These are phyloP conservation scores for Anguilla obscura DNA, from an alignment of 2,797 vertebrate species.

Conservation along the genomic window DNA sequence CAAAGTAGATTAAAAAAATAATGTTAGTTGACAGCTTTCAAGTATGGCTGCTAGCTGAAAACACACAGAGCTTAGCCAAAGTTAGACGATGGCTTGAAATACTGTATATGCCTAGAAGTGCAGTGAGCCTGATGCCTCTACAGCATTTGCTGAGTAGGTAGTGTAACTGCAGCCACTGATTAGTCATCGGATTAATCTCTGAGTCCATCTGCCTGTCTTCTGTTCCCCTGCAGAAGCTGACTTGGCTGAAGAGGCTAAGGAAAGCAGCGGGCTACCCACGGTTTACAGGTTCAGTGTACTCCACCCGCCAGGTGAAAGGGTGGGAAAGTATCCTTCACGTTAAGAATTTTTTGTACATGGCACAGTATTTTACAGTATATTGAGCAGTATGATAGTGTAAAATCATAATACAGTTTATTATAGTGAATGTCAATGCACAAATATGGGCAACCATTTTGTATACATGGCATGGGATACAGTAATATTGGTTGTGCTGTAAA, in stretches of 20 bases:
- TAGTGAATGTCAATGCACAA: too few relatives aligned
- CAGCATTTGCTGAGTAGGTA: not conserved
- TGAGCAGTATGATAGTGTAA: too few relatives aligned
- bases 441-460: too few relatives aligned
- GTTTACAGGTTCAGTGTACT: not conserved
- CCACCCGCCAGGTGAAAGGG: not conserved
- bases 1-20: not conserved
- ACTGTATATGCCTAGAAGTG: not conserved
- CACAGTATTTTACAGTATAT: too few relatives aligned
- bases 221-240: conserved; percentile 26
- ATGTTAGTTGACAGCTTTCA: not conserved
- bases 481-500: too few relatives aligned
- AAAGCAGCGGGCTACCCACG: not conserved
- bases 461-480: too few relatives aligned
- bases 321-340: not conserved
- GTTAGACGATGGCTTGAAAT: not conserved
- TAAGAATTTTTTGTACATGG: too few relatives aligned
- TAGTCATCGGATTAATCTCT: conserved; percentile 41
- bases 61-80: not conserved
- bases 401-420: too few relatives aligned
- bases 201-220: not conserved
- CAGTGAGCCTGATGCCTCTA: not conserved
- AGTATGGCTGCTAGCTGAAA: not conserved
- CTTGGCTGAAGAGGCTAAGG: not conserved
- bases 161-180: conserved; percentile 36